phyloP scores from a whole-genome alignment of 2,113 vertebrate genomes.

The Brachyhypopomus gauderio region DNA sequence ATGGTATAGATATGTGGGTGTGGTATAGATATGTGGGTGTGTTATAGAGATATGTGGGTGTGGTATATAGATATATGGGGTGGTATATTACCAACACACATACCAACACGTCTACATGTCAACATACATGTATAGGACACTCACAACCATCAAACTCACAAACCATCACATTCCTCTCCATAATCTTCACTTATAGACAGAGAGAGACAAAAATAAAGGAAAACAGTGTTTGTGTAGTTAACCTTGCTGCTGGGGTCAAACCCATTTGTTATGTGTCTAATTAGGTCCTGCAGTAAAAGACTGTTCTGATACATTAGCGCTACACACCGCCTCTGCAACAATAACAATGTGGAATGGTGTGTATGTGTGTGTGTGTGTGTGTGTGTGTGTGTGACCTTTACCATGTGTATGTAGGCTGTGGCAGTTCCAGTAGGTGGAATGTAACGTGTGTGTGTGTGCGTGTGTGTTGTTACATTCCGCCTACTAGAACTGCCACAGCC shows the following conservation, averaged over 20 bases:
- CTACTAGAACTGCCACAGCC: neutral
- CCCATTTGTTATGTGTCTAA: slow-evolving; percentile 53
- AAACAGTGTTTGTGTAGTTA: slow-evolving; percentile 35
- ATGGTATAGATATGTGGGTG: no score
- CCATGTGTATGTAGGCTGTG: slow-evolving; percentile 10
- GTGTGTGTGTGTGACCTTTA: neutral
- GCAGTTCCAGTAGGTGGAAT: neutral
- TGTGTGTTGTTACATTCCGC: neutral
- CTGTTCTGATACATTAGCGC: slow-evolving; percentile 8
- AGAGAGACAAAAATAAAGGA: slow-evolving; percentile 12
- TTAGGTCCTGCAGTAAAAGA: slow-evolving; percentile 35
- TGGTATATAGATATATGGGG: no score
- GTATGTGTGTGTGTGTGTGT: no score
- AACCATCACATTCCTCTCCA: neutral
- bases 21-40: no score
- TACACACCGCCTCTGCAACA: neutral
- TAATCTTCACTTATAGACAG: neutral
- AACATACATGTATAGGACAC: no score
- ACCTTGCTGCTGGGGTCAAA: slow-evolving; percentile 44
- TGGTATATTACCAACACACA: no score
- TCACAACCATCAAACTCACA: neutral
- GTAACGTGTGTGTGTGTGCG: neutral
- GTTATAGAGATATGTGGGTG: no score
- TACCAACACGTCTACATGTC: no score
- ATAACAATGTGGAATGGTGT: neutral